phyloP scores from a whole-genome alignment of 2,797 vertebrate species.

The Microtus obscurus region DNA sequence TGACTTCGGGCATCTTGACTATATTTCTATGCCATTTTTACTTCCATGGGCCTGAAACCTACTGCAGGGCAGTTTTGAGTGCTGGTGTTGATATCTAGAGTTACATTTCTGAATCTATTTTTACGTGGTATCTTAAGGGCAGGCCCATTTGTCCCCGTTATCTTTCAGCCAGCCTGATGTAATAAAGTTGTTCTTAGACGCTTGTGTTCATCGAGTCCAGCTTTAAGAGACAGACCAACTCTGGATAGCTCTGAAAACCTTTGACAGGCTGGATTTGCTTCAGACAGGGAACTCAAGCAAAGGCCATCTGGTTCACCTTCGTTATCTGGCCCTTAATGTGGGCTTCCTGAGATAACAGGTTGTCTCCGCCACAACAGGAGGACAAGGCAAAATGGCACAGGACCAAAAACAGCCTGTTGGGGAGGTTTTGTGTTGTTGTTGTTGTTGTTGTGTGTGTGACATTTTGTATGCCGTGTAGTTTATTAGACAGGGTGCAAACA shows the following conservation, averaged over 20 bases:
- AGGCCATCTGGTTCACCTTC: background rate
- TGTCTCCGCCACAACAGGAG: background rate
- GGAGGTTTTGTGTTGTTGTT: background rate
- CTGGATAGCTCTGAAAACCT: background rate
- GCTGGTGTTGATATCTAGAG: background rate
- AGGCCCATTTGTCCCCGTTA: background rate
- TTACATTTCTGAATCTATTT: conserved; percentile 59
- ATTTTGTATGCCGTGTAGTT: accelerated
- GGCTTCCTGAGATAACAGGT: background rate
- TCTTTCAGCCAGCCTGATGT: background rate
- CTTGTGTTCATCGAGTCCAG: background rate
- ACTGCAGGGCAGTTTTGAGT: background rate
- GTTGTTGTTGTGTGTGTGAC: accelerated
- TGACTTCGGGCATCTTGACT: conserved; percentile 9
- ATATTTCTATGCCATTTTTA: background rate
- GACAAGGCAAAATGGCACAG: background rate
- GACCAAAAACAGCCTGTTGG: too few species aligned
- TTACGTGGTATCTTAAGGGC: background rate
- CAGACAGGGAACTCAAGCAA: background rate
- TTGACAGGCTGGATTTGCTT: background rate
- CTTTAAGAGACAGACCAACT: background rate
- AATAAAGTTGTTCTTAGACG: background rate
- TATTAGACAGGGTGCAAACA: background rate
- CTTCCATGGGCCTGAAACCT: background rate
- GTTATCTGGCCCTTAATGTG: accelerated